Conservation (phyloP, 2,888 invertebrate species). For the Melitaea athalia region DNA sequence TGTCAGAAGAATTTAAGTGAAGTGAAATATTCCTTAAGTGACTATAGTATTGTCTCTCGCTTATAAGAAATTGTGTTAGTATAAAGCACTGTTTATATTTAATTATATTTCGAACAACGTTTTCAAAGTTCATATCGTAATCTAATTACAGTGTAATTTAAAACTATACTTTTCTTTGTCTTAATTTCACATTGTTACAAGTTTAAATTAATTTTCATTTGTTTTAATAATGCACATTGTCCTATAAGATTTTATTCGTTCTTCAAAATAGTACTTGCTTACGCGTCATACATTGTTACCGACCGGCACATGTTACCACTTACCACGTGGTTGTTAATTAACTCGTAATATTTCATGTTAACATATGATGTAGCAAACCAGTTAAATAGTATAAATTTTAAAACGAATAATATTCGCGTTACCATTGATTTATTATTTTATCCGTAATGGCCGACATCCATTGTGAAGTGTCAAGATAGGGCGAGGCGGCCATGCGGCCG, state of each 20-base stretch:
- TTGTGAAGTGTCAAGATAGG: slow-evolving; percentile 81
- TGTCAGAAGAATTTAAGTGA: slow-evolving; percentile 72
- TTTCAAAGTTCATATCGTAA: slow-evolving; percentile 8
- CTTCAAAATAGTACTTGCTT: slow-evolving; percentile 63
- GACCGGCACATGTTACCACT: slow-evolving; percentile 77
- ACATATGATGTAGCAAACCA: slow-evolving; percentile 16
- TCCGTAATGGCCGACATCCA: slow-evolving; percentile 73
- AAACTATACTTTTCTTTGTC: slow-evolving; percentile 19
- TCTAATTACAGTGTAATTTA: slow-evolving; percentile 39
- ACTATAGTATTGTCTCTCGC: slow-evolving; percentile 17
- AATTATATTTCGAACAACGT: slow-evolving; percentile 10
- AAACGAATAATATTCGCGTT: slow-evolving; percentile 3
- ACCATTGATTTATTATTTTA: slow-evolving; percentile 21
- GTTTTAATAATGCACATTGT: slow-evolving; percentile 33
- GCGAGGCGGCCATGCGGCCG: slow-evolving; percentile 82
- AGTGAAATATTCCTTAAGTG: slow-evolving; percentile 64
- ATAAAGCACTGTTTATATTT: neutral
- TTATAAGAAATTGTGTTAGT: slow-evolving; percentile 22
- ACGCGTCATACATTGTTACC: slow-evolving; percentile 76
- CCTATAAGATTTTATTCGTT: slow-evolving; percentile 41
- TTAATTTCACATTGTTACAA: slow-evolving; percentile 3
- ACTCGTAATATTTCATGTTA: slow-evolving; percentile 47
- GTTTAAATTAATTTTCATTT: slow-evolving; percentile 33
- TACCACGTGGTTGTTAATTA: slow-evolving; percentile 76
- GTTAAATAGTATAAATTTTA: neutral